These are phyloP conservation scores for Drosophila bocqueti DNA, from an alignment of 1,140 invertebrate genomes.

Conservation along the genomic window DNA sequence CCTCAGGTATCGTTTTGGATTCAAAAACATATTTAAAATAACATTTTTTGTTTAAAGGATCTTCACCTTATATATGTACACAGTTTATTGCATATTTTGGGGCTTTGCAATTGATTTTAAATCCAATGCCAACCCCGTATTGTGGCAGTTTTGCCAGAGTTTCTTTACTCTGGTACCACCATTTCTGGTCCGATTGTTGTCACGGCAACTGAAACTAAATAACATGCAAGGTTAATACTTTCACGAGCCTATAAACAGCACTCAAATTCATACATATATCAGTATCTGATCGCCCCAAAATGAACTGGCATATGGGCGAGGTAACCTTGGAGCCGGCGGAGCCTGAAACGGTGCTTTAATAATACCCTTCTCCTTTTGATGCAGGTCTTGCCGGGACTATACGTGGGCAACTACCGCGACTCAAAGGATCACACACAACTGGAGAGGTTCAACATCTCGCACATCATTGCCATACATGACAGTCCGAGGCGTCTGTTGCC, in stretches of 20 bases:
- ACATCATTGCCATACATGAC: slow-evolving; percentile 98
- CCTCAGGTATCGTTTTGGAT: no score
- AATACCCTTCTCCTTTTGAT: slow-evolving; percentile 33
- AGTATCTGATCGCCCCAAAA: slow-evolving; percentile 17
- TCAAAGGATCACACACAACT: slow-evolving; percentile 96
- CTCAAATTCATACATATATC: slow-evolving; percentile 4
- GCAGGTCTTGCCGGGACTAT: slow-evolving; percentile 94
- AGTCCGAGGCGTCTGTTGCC: slow-evolving; percentile 93
- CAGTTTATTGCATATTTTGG: background rate
- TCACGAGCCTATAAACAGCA: background rate
- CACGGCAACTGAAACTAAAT: slow-evolving; percentile 41
- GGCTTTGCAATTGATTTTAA: background rate
- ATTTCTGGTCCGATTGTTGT: slow-evolving; percentile 46
- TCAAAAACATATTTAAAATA: no score
- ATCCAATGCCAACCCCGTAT: background rate
- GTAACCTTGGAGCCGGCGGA: slow-evolving; percentile 18
- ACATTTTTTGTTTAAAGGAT: no score
- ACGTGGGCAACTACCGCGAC: slow-evolving; percentile 95
- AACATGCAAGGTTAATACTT: slow-evolving; percentile 13
- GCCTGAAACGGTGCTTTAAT: background rate
- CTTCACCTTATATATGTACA: no score
- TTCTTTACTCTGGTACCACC: slow-evolving; percentile 19
- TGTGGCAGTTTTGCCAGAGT: background rate
- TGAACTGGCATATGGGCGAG: slow-evolving; percentile 72
- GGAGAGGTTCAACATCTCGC: slow-evolving; percentile 95